Conservation (phyloP, 2,113 vertebrate species). For the Clarias magur region DNA sequence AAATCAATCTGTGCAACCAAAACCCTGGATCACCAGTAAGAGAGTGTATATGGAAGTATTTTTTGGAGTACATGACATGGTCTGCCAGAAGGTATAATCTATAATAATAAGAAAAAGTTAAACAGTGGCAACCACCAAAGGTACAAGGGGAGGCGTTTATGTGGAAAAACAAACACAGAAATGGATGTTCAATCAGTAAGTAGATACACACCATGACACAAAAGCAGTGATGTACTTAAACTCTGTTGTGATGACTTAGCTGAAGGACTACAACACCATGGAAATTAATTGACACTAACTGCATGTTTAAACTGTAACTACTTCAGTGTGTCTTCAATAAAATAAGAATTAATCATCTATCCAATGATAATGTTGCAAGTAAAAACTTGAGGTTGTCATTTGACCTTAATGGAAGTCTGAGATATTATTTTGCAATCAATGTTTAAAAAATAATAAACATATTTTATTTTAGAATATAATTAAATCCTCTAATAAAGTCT, state of each 20-base stretch:
- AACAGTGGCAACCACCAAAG: constrained; percentile 27
- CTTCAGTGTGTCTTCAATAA: neutral
- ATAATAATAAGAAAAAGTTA: constrained; percentile 26
- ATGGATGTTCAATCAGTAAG: constrained; percentile 39
- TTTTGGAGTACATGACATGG: constrained; percentile 48
- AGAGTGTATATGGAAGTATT: constrained; percentile 53
- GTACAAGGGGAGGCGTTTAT: constrained; percentile 20
- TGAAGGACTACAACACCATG: constrained; percentile 23
- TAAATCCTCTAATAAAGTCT: neutral
- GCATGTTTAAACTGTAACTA: constrained; percentile 48
- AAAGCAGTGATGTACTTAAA: constrained; percentile 27
- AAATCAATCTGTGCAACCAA: constrained; percentile 63
- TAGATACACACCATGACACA: constrained; percentile 54
- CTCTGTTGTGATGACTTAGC: constrained; percentile 30
- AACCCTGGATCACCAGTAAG: constrained; percentile 56
- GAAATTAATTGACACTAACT: constrained; percentile 45
- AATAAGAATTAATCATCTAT: neutral
- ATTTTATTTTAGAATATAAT: neutral
- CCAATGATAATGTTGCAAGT: neutral
- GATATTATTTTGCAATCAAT: neutral
- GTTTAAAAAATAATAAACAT: neutral
- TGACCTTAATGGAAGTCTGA: neutral
- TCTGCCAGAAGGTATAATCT: constrained; percentile 41
- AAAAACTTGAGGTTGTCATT: neutral
- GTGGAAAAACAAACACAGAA: constrained; percentile 56